These are phyloP conservation scores for Gasterosteus aculeatus DNA, from an alignment of 2,113 vertebrate species.

Conservation along the genomic window DNA sequence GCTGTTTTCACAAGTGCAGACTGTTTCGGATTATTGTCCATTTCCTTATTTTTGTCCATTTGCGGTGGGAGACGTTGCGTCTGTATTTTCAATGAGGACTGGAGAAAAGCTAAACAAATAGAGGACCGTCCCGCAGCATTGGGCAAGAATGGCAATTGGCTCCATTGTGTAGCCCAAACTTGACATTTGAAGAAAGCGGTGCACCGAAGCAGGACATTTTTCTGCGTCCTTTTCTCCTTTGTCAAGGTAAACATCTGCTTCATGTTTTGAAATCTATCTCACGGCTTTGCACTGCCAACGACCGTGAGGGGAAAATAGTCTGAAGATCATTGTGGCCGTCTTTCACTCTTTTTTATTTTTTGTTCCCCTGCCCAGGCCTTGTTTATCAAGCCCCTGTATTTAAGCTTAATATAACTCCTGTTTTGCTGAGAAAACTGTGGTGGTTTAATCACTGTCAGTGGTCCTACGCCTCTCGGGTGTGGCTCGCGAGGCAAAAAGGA, in stretches of 20 bases:
- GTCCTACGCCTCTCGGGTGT: conserved; percentile 83
- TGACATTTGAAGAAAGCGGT: conserved; percentile 66
- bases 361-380: conserved; percentile 79
- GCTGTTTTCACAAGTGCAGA: conserved; percentile 43
- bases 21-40: conserved; percentile 60
- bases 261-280: conserved; percentile 82
- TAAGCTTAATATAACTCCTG: conserved; percentile 89
- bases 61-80: conserved; percentile 55
- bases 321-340: conserved; percentile 80
- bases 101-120: conserved; percentile 63
- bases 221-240: conserved; percentile 63
- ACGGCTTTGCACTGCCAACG: conserved; percentile 78
- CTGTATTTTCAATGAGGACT: conserved; percentile 63
- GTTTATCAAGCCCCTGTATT: conserved; percentile 90
- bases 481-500: conserved; percentile 76
- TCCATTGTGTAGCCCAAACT: conserved; percentile 59
- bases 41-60: conserved; percentile 61
- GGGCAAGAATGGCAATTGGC: conserved; percentile 61
- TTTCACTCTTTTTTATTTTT: conserved; percentile 77
- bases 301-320: conserved; percentile 80
- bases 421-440: conserved; percentile 86
- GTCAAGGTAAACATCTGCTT: conserved; percentile 85
- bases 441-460: conserved; percentile 84
- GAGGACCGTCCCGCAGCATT: conserved; percentile 58
- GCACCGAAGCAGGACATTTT: conserved; percentile 37